Evolutionary conservation across 2,797 vertebrate species (phyloP), one percentile per base, ranked within the genome.

Genomic region (Choloepus didactylus): DNA sequence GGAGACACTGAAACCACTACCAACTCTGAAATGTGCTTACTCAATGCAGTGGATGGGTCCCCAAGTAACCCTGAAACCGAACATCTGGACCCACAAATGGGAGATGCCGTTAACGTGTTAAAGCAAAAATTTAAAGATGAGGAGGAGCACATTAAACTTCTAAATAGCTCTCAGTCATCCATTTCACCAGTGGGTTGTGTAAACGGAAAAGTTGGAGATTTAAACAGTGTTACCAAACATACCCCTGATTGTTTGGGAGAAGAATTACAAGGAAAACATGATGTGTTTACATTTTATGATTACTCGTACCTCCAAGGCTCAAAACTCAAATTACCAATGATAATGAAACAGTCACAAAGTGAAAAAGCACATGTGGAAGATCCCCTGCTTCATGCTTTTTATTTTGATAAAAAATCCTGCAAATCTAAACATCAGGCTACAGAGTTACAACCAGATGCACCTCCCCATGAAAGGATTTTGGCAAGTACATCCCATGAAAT

Each of bases 1-100:
- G 99, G 99, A 60, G 99, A 99, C 84, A 98, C 97, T 1, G 99
- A 99, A 97, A 99, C 98, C 44, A 98, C 98, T 1, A 98, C 97
- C 25, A 99, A 98, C 97, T 99, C 99, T 46, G 99, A 99, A 96
- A 98, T 97, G 83, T 99, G 98, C 87, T 98, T 98, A 96, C 97
- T 98, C 56, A 98, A 98, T 95, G 96, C 98, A 89, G 97, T 77
- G n/a, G 98, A 98, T 92, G 98, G 93, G 80, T 97, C 95, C 85
- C 98, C 98, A 82, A 97, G 97, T 95, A 98, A 98, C 92, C 97
- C 97, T 96, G 97, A 98, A 94, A 97, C 89, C 64, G 97, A 97
- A 54, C 95, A 95, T 92, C 95, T 97, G 91, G 98, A 98, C 94
- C 95, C 96, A 94, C 96, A 97, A 82, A 89, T 97, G 69, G 96